phyloP scores from a whole-genome alignment of 2,888 invertebrate species.

The Parelbella ahira region DNA sequence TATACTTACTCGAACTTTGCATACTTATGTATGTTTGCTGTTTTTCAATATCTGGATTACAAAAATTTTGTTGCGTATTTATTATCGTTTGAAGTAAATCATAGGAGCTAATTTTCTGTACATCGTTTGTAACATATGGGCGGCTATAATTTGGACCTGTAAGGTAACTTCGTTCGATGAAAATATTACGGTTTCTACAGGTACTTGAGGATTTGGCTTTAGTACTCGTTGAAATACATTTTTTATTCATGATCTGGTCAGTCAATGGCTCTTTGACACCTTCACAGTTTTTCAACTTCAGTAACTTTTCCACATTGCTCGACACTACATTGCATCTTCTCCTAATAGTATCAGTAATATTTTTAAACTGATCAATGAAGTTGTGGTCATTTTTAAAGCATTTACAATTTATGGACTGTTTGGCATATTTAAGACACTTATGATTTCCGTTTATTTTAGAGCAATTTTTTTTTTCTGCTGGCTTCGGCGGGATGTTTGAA shows the following conservation, averaged over 20 bases:
- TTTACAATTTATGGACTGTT: background rate
- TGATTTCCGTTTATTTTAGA: conserved; percentile 11
- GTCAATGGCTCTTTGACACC: background rate
- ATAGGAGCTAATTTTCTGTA: conserved; percentile 42
- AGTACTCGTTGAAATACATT: no score
- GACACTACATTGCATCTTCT: conserved; percentile 33
- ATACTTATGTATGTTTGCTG: background rate
- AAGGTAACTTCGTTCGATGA: no score
- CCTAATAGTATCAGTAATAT: conserved; percentile 35
- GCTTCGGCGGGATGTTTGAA: no score
- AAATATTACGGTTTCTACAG: no score
- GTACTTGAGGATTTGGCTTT: no score
- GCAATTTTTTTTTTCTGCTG: conserved; percentile 8
- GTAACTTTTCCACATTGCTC: background rate
- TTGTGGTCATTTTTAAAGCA: conserved; percentile 21
- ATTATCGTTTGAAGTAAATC: conserved; percentile 55
- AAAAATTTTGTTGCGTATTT: conserved; percentile 33
- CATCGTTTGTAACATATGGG: no score
- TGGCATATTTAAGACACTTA: conserved; percentile 7
- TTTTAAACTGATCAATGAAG: conserved; percentile 34
- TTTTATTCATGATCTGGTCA: no score
- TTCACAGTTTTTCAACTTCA: background rate
- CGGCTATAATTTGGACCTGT: no score
- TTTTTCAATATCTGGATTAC: background rate
- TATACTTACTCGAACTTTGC: background rate